Base-by-base conservation (phyloP, 1,140 invertebrate genomes). In the Grapholita molesta region DNA sequence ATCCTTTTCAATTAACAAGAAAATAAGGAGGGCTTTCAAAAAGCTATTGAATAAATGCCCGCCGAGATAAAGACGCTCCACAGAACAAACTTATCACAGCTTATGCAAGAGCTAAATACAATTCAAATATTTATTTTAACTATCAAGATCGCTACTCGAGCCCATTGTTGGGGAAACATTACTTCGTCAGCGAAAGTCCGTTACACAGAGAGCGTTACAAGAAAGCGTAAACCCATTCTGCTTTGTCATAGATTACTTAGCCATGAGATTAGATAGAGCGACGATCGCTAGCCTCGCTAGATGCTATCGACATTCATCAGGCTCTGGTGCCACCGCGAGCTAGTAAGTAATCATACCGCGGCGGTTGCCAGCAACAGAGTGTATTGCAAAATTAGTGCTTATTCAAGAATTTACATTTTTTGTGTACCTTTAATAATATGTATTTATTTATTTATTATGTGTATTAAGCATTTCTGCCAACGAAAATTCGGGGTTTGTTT, bases 81-180 rank as follows among this genome's bases (percentile, higher is more conserved):
- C 24, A 61, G 25, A 61, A 61, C 55, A 61, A 61, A 61, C 28
- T 61, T 61, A 61, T 61, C 55, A 25, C 55, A 32, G 24, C n/a
- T 28, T 28, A 25, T 55, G 55, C 12, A 28, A 9, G 25, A 61
- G 55, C 55, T 61, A 61, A 61, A 61, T 61, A 61, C 55, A 30
- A 61, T 61, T 61, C 24, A 61, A 61, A 61, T 61, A 61, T 61
- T 61, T 61, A 61, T 61, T 61, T 61, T 61, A 28, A 61, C 55
- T 61, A 61, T 61, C 55, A 28, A 28, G 55, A 61, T 61, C 55
- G 55, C 3, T 57, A 23, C 21, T 57, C 53, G 53, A 57, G 55
- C 55, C 55, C 55, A 61, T 61, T 61, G 55, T 61, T 61, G 11
- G 55, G 24, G 55, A 61, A 61, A 61, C 23, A 28, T 25, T 61